Evolutionary conservation across 2,888 invertebrate genomes (phyloP), one percentile per base, ranked within the genome.

Genomic region (Cryptocephalus primarius): DNA sequence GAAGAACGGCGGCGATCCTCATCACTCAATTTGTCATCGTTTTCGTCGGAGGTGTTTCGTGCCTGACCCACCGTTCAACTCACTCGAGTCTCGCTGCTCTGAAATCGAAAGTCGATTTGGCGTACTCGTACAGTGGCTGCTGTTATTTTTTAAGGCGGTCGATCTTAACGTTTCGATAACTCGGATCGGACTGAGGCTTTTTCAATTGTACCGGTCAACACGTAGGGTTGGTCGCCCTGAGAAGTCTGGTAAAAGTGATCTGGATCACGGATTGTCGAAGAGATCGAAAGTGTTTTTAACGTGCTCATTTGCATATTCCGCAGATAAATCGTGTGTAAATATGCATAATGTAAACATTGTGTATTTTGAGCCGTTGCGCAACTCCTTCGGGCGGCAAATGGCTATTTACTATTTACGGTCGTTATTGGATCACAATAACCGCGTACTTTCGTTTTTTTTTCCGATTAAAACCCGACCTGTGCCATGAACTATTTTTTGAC

Each of bases 151-250:
- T 46, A 10, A 40, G 40, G 47, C 49, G 53, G 51, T 55, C 57
- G 60, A 58, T 58, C 59, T 58, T 57, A 54, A 58, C 60, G 54
- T 51, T 51, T 53, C 59, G 60, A 60, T 63, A 55, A 60, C 55
- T 52, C 53, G 52, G 55, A 58, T 57, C 59, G 60, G 59, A 63
- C 64, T 64, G 63, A 53, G 46, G 32, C 22, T 42, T 53, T 50
- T 47, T 33, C 45, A 45, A 45, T 36, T 33, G 42, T 31, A 42
- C 40, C 33, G 44, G 46, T 36, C 39, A 48, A 47, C 50, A 51
- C 36, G 53, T 56, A 56, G 54, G 53, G 55, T 55, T 50, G 55
- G 36, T 36, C 36, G n/a, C 36, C 36, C 36, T 36, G 36, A 36
- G 36, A 36, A 36, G 36, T 36, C 3, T 11, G 36, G 36, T 11